These are phyloP conservation scores for Pseudomyrmex concolor DNA, from an alignment of 1,140 invertebrate species.

Conservation along the genomic window DNA sequence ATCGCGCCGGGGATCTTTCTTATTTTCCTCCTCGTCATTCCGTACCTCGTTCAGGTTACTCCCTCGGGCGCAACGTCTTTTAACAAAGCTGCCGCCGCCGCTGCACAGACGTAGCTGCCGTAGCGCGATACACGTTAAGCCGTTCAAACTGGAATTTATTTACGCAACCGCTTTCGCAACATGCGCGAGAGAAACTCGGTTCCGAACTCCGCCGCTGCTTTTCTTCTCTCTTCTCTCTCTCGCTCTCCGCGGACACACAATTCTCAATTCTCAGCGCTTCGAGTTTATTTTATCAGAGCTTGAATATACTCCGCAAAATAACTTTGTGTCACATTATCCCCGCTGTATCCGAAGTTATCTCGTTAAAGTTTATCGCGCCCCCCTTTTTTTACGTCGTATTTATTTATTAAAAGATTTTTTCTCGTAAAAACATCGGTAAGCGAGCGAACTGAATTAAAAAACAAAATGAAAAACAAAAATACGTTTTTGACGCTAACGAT, in stretches of 20 bases:
- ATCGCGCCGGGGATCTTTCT: conserved; percentile 38
- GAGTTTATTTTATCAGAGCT: conserved; percentile 34
- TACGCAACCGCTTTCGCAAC: conserved; percentile 51
- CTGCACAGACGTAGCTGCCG: conserved; percentile 65
- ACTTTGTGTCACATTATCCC: neutral
- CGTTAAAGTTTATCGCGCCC: too few species aligned
- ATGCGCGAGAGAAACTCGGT: neutral
- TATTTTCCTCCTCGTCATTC: conserved; percentile 56
- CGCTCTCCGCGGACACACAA: conserved; percentile 13
- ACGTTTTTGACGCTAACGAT: too few species aligned
- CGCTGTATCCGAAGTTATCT: too few species aligned
- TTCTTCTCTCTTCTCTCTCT: conserved; percentile 10
- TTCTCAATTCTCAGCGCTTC: conserved; percentile 34
- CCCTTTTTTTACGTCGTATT: too few species aligned
- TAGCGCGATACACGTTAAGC: conserved; percentile 72
- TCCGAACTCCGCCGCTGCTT: conserved; percentile 5
- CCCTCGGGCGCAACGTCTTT: conserved; percentile 54
- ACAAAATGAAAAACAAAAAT: too few species aligned
- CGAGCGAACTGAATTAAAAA: too few species aligned
- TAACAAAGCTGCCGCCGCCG: conserved; percentile 71
- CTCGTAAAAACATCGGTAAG: too few species aligned
- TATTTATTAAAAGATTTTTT: too few species aligned
- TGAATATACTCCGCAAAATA: neutral
- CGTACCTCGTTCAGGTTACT: conserved; percentile 49
- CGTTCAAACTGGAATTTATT: conserved; percentile 79